Evolutionary conservation across 2,888 invertebrate species (phyloP).

Genomic region (Caenorhabditis becei): DNA sequence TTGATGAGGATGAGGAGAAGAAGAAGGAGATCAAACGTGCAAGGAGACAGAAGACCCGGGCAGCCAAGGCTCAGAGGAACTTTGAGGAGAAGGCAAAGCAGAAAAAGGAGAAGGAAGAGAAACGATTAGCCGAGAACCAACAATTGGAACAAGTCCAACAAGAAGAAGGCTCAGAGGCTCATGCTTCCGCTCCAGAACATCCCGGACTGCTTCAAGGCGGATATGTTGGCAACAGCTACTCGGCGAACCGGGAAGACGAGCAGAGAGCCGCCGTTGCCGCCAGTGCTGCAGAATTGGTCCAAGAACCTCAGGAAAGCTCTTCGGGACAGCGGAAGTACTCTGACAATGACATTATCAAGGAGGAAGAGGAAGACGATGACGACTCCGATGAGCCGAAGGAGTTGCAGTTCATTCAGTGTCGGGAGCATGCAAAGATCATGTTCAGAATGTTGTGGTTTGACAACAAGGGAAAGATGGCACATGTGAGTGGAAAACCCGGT

Average conservation of each 20-base stretch:
- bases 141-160: no score
- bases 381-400: slow-evolving; percentile 1
- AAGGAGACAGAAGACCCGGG: slow-evolving; percentile 10
- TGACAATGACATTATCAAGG: slow-evolving; percentile 5
- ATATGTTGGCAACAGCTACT: no score
- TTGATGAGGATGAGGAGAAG: slow-evolving; percentile 20
- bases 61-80: not conserved
- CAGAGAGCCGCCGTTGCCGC: no score
- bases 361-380: slow-evolving; percentile 5
- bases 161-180: no score
- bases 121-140: no score
- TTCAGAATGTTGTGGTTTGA: slow-evolving; percentile 37
- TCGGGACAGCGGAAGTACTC: not conserved
- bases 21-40: not conserved
- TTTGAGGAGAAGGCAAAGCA: slow-evolving; percentile 12
- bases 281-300: no score
- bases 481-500: not conserved
- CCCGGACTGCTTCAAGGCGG: no score
- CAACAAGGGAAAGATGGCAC: slow-evolving; percentile 16
- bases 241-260: no score
- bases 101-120: no score
- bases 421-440: slow-evolving; percentile 12
- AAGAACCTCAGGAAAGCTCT: not conserved
- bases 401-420: not conserved
- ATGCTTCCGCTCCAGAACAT: no score